phyloP scores from a whole-genome alignment of 2,113 vertebrate species.

The Cariama cristata region DNA sequence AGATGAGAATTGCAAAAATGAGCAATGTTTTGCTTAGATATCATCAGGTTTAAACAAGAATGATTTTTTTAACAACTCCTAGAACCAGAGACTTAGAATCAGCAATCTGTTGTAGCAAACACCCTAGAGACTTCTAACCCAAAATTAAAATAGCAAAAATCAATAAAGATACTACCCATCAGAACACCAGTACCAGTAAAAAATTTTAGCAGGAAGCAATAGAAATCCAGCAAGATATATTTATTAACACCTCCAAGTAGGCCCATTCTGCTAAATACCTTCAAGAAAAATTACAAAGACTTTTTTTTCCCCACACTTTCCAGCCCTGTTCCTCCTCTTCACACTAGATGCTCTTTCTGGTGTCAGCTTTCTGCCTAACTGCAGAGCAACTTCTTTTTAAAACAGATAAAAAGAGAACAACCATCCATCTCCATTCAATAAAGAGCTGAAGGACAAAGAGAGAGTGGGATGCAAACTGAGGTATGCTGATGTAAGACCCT shows the following conservation, averaged over 20 bases:
- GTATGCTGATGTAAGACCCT: background rate
- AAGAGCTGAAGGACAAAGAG: background rate
- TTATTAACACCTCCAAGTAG: background rate
- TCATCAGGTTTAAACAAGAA: background rate
- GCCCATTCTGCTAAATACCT: background rate
- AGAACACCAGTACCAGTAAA: background rate
- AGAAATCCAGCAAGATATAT: background rate
- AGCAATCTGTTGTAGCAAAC: background rate
- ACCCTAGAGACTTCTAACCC: background rate
- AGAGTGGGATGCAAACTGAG: background rate
- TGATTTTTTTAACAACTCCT: background rate
- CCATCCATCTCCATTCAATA: background rate
- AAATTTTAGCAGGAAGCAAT: background rate
- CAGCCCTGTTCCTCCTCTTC: background rate
- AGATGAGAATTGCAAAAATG: background rate
- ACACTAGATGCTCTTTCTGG: background rate
- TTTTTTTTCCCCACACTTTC: background rate
- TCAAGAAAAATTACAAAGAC: background rate
- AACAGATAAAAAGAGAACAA: background rate
- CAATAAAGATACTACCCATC: accelerated
- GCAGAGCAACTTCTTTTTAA: background rate
- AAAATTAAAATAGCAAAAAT: background rate
- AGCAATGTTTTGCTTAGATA: background rate
- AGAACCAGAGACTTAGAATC: background rate
- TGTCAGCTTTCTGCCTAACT: background rate